These are phyloP conservation scores for Takifugu flavidus DNA, from an alignment of 2,113 vertebrate genomes.

Conservation along the genomic window DNA sequence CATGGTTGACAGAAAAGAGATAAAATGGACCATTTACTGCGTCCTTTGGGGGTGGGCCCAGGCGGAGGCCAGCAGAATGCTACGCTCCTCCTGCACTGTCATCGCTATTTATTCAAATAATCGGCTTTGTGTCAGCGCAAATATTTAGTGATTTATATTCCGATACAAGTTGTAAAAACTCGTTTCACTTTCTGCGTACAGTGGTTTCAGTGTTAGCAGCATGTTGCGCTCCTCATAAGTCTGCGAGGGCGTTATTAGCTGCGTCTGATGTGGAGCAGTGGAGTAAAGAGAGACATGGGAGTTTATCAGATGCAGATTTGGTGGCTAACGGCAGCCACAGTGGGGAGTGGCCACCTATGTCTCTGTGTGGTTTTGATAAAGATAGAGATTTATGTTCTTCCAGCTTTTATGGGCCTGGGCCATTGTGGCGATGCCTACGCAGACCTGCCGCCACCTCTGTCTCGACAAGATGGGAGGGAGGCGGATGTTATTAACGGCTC, in stretches of 20 bases:
- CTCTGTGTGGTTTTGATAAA: constrained; percentile 82
- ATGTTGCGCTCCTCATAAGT: constrained; percentile 13
- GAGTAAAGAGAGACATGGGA: constrained; percentile 23
- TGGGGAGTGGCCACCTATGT: constrained; percentile 77
- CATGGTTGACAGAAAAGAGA: constrained; percentile 73
- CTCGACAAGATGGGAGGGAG: constrained; percentile 69
- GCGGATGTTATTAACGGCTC: constrained; percentile 72
- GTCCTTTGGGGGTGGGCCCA: constrained; percentile 55
- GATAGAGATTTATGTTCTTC: constrained; percentile 82
- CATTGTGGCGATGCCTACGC: constrained; percentile 79
- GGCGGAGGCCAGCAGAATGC: constrained; percentile 8
- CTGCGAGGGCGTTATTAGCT: constrained; percentile 64
- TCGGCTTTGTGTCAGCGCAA: constrained; percentile 1
- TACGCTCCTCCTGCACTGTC: constrained; percentile 6
- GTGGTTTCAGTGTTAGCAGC: constrained; percentile 17
- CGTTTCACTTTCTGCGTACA: constrained; percentile 24
- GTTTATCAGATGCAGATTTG: constrained; percentile 78
- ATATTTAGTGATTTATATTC: constrained; percentile 38
- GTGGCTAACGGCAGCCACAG: constrained; percentile 68
- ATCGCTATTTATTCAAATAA: not conserved
- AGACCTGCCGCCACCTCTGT: constrained; percentile 78
- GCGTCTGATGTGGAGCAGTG: constrained; percentile 50
- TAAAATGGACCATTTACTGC: constrained; percentile 72
- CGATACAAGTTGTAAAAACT: constrained; percentile 36
- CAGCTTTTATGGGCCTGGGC: constrained; percentile 79